Evolutionary conservation across 2,113 vertebrate species (phyloP).

Genomic region (Uria aalge): DNA sequence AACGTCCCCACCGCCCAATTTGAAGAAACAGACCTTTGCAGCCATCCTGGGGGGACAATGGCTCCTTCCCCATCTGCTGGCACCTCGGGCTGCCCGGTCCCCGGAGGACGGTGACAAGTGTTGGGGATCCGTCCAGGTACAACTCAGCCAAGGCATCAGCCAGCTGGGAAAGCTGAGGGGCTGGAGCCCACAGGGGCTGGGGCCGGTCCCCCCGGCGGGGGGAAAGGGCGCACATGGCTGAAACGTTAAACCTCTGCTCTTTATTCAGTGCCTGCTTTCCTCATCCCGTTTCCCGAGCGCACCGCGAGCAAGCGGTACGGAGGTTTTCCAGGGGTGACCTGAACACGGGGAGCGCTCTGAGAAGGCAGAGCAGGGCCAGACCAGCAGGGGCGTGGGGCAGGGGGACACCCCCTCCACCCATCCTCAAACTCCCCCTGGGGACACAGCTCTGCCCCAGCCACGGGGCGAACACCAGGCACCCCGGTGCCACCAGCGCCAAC

Average conservation of each 20-base stretch:
- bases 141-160: neutral
- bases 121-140: neutral
- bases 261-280: conserved; percentile 46
- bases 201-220: neutral
- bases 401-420: neutral
- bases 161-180: fast-evolving
- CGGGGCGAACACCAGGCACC: neutral
- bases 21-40: neutral
- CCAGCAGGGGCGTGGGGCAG: neutral
- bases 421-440: neutral
- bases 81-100: fast-evolving
- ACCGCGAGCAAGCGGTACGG: neutral
- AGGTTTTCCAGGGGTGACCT: neutral
- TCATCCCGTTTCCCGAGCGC: neutral
- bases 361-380: neutral
- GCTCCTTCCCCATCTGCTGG: neutral
- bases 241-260: conserved; percentile 73
- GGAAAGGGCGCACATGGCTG: neutral
- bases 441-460: neutral
- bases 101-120: neutral
- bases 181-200: fast-evolving
- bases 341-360: neutral
- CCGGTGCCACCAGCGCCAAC: fast-evolving
- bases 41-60: neutral
- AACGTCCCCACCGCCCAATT: fast-evolving